Evolutionary conservation across 1,140 invertebrate species (phyloP), one percentile per base, ranked within the genome.

Genomic region (Ips nitidus): DNA sequence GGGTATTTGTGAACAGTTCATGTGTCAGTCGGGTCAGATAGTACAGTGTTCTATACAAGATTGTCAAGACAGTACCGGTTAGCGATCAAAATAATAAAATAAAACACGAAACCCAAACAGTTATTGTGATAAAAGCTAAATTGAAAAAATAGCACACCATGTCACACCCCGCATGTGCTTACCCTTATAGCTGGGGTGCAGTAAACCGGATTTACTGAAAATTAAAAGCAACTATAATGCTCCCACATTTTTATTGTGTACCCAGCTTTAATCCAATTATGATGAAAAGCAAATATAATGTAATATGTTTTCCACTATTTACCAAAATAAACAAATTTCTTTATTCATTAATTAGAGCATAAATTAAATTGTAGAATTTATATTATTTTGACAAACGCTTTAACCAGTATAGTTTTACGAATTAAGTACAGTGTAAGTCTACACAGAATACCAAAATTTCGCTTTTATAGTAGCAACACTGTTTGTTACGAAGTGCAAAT

Each of bases 171-270:
- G 70, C 70, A 66, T 73, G 71, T 73, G 76, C 83, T 84, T 84
- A 84, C 83, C 83, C 79, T 84, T 83, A 78, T 83, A 83, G 80
- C 83, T 82, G 77, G 83, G 83, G 81, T 84, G 82, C 75, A 84
- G 83, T 79, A 83, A 83, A 80, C 81, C 82, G 81, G 81, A 80
- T 81, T 83, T 83, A 79, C 78, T 80, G 77, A 80, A 80, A 82
- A 79, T 80, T 69, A 77, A 77, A 76, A 71, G 63, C 57, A 61
- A 43, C 37, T 39, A 47, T 67, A 22, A 66, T 66, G 3, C 52
- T 58, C 57, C 8, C 37, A 4, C 41, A 22, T 22, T 22, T 22
- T 22, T 22, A 22, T 22, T 22, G 22, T 22, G 8, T 22, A 63
- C 41, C 40, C 41, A 22, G 47, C 47, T 55, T 55, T 55, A 37